Evolutionary conservation across 2,888 invertebrate genomes (phyloP), one percentile per base, ranked within the genome.

Genomic region (Schrankia costaestrigalis): DNA sequence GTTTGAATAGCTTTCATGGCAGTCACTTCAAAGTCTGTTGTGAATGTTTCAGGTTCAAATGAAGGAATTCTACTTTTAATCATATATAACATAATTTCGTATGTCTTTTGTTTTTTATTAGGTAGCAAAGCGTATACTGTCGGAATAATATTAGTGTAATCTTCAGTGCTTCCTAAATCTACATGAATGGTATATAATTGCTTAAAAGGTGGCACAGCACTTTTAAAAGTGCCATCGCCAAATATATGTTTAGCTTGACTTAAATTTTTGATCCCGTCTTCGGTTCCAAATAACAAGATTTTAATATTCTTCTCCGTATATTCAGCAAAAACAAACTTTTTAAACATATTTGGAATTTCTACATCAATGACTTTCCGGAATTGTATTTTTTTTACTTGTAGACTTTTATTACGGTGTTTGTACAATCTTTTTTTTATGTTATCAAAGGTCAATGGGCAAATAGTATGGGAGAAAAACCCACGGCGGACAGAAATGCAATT

Each of bases 41-140:
- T 23, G 23, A 23, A 24, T 24, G 11, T 24, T 24, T 24, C 12
- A 12, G 24, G 24, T 24, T 24, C 24, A 24, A 24, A 24, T 12
- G 24, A 24, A 24, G 24, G 24, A 24, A 24, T 24, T 24, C 24
- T 24, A 24, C 24, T 24, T 24, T 24, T 24, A 24, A 24, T 24
- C 24, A 12, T 12, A 1, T 19, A 8, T 8, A 8, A 19, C 19
- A 19, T 8, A 19, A 24, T 24, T 22, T 22, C 22, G 22, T 22
- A 22, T 22, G 21, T 22, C 21, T 22, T 22, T 22, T 22, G n/a
- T n/a, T n/a, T n/a, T n/a, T n/a, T n/a, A n/a, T n/a, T n/a, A n/a
- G n/a, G n/a, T n/a, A n/a, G n/a, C n/a, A 22, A 22, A 22, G 9
- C 21, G n/a, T 9, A 22, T 9, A 22, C 21, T 3, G 21, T 22